Conservation (phyloP, 1,140 invertebrate species). For the Helicoverpa zea region DNA sequence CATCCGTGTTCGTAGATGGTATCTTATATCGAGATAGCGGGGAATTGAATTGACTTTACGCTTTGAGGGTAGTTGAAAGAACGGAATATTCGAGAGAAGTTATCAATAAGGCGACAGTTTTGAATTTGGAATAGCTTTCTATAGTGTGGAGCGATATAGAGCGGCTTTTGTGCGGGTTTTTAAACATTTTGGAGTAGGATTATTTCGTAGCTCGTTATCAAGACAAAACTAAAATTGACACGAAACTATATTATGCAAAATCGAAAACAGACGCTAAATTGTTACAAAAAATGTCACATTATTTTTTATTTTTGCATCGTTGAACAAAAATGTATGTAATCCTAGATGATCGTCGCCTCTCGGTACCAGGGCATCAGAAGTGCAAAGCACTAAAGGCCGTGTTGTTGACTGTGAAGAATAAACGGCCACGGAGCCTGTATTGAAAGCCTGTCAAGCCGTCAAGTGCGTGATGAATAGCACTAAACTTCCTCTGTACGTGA, state of each 20-base stretch:
- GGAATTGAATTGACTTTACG: conserved; percentile 33
- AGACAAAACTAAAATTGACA: neutral
- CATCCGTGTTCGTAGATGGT: conserved; percentile 31
- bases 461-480: conserved; percentile 20
- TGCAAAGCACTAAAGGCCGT: conserved; percentile 6
- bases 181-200: too few relatives aligned
- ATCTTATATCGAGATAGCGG: conserved; percentile 32
- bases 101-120: conserved; percentile 7
- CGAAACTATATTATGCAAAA: neutral
- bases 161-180: neutral
- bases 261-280: too few relatives aligned
- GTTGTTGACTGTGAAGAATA: conserved; percentile 20
- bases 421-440: conserved; percentile 18
- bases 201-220: neutral
- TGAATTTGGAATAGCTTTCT: neutral
- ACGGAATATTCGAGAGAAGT: conserved; percentile 22
- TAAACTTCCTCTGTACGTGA: conserved; percentile 12
- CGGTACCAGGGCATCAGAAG: neutral
- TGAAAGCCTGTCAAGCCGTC: conserved; percentile 23
- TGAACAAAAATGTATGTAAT: neutral
- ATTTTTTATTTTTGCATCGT: too few relatives aligned
- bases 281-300: too few relatives aligned
- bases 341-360: neutral
- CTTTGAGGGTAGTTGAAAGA: conserved; percentile 15
- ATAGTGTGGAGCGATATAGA: neutral